Percentiles rank a stretch among this genome's conserved stretches.
Conservation (phyloP, 2,888 invertebrate genomes). For the Gastrophysa polygoni region DNA sequence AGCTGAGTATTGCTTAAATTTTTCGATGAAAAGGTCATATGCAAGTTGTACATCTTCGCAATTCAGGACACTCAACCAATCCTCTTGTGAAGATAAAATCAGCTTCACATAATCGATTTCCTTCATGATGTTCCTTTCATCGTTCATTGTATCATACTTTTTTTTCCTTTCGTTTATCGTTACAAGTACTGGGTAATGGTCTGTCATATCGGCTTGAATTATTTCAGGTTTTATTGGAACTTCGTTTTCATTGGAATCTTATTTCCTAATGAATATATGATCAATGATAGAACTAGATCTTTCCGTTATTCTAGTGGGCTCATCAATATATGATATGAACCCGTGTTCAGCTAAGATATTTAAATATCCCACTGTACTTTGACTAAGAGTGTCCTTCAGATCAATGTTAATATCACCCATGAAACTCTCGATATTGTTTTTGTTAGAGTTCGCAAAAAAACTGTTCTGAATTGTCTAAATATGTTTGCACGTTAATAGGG, state of each 20-base stretch:
- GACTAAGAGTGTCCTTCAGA: background rate
- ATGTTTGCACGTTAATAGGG: background rate
- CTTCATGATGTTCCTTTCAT: background rate
- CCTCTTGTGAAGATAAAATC: background rate
- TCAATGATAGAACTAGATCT: background rate
- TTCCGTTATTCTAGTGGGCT: too few relatives aligned
- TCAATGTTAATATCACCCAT: background rate
- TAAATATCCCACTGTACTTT: background rate
- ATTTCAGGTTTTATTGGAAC: background rate
- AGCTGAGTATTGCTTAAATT: background rate
- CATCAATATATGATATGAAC: too few relatives aligned
- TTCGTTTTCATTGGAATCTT: background rate
- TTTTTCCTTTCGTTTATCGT: constrained; percentile 1
- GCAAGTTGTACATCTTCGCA: constrained; percentile 5
- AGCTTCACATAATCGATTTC: background rate
- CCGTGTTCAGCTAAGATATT: background rate
- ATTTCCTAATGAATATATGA: too few relatives aligned
- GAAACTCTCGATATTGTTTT: background rate
- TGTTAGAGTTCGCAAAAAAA: background rate
- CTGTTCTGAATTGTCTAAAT: background rate
- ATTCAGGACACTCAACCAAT: constrained; percentile 6
- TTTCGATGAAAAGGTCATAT: constrained; percentile 3
- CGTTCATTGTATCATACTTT: background rate
- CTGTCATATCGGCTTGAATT: constrained; percentile 5
- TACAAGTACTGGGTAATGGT: background rate